Conservation (phyloP, 2,113 vertebrate genomes). For the Coryphaenoides rupestris region DNA sequence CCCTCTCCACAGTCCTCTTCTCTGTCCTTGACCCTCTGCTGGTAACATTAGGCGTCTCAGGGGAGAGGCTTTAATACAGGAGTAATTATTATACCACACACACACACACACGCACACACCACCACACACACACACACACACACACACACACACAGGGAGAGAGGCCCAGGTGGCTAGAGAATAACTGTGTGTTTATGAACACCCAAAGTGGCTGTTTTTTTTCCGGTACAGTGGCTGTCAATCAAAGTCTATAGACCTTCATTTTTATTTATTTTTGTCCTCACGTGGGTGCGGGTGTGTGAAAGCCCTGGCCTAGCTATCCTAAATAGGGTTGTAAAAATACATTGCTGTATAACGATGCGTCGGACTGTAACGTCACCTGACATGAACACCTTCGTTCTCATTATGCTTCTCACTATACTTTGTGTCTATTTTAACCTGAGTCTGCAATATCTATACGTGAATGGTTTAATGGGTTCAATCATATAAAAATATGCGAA, state of each 20-base stretch:
- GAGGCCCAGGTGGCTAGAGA: conserved; percentile 44
- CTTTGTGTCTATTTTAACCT: no score
- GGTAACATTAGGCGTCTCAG: conserved; percentile 31
- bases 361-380: no score
- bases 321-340: no score
- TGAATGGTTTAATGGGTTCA: no score
- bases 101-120: conserved; percentile 10
- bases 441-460: no score
- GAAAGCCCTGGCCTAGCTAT: background rate
- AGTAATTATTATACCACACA: conserved; percentile 63
- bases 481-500: no score
- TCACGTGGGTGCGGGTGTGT: background rate
- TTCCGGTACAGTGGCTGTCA: background rate
- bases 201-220: conserved; percentile 1
- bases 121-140: conserved; percentile 3
- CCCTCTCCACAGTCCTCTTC: background rate
- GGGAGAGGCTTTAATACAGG: conserved; percentile 60
- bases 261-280: background rate
- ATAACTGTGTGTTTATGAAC: conserved; percentile 11
- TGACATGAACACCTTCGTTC: no score
- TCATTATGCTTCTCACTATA: no score
- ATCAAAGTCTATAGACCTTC: background rate
- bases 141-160: conserved; percentile 11
- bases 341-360: no score
- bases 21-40: conserved; percentile 62